Evolutionary conservation across 1,140 invertebrate species (phyloP), one percentile per base, ranked within the genome.

Genomic region (Ganaspis sp.): DNA sequence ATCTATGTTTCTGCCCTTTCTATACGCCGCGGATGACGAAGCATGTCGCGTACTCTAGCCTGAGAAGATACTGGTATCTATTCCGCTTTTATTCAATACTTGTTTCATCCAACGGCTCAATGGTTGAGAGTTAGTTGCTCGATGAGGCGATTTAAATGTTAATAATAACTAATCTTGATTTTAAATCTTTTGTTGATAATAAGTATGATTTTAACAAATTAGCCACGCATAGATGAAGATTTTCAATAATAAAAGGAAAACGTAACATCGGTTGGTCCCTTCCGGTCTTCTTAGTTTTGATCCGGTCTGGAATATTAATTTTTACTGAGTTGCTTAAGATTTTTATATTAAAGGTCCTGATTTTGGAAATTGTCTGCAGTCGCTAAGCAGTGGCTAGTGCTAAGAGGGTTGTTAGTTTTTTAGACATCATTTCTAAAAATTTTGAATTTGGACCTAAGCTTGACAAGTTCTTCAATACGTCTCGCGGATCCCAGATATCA

Each of bases 271-370:
- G 74, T 58, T 71, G 69, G n/a, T 71, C 15, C n/a, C 29, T 70
- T 5, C 58, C 58, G 9, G 26, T 19, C 0, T 49, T 12, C 9
- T 69, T 74, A 17, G 73, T 74, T 29, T 74, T 74, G 5, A 74
- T 34, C 17, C 73, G 73, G 9, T 53, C 69, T 4, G 74, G 42
- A 9, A 75, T 23, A 11, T 70, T 70, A 26, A 72, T 75, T 1
- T 72, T 72, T 4, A 71, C 69, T 45, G 58, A 71, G 9, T 76
- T 23, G 6, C 34, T 38, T 0, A 19, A 54, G 1, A 76, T 5
- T 17, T 70, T 69, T n/a, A 76, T 76, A 49, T 76, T 73, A 6
- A 1, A 11, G 9, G 54, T 37, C 4, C 69, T 76, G 21, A 76
- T 76, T 5, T 72, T 29, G 1, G 70, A 72, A n/a, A n/a, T n/a